Evolutionary conservation across 2,888 invertebrate genomes (phyloP).

Genomic region (Eupithecia vulgata): DNA sequence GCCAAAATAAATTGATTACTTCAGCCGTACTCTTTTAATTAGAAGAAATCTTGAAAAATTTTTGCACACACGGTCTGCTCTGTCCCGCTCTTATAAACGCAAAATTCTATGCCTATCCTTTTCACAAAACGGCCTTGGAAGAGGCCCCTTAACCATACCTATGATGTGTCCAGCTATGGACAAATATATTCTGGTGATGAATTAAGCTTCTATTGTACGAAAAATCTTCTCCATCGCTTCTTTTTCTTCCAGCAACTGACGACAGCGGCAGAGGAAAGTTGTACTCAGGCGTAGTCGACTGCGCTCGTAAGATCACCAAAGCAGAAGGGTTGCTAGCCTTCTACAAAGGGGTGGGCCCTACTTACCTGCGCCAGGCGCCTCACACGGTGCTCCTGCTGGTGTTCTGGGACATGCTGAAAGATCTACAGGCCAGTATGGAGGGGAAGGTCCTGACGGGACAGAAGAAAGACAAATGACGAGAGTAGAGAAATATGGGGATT

Average conservation of each 20-base stretch:
- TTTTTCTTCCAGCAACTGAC: slow-evolving; percentile 83
- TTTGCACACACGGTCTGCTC: no score
- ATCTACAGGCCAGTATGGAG: slow-evolving; percentile 64
- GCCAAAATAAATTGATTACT: no score
- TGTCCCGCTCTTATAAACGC: no score
- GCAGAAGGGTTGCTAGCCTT: slow-evolving; percentile 92
- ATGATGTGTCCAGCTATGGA: no score
- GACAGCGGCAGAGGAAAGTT: slow-evolving; percentile 86
- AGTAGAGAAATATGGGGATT: not conserved
- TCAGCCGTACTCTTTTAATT: no score
- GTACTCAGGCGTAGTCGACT: slow-evolving; percentile 90
- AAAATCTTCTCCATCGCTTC: not conserved
- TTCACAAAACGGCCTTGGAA: no score
- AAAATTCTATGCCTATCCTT: no score
- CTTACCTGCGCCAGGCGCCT: slow-evolving; percentile 95
- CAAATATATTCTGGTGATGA: no score
- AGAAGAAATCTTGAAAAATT: no score
- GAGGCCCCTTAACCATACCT: no score
- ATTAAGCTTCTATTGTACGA: no score
- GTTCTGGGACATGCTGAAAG: slow-evolving; percentile 92
- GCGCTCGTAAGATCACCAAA: slow-evolving; percentile 88
- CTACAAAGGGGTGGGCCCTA: slow-evolving; percentile 96
- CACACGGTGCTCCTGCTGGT: slow-evolving; percentile 94
- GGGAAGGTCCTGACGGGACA: slow-evolving; percentile 26
- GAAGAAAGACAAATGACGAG: not conserved